Base-by-base conservation (phyloP, 1,140 invertebrate genomes). In the Tetragonula clypearis region DNA sequence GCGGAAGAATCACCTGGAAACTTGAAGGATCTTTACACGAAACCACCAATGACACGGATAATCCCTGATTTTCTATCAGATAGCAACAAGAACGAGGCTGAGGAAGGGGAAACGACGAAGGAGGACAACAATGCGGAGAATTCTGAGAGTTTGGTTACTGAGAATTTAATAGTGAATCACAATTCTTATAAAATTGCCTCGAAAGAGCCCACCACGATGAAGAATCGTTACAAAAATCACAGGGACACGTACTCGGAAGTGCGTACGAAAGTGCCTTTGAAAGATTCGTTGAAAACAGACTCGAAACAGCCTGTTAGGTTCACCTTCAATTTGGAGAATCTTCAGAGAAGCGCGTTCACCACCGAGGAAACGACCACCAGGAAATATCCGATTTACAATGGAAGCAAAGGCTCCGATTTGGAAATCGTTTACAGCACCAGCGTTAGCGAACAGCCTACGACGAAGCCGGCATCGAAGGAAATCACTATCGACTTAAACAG, bases 21-120 rank as follows among this genome's bases (percentile, higher is more conserved):
- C 77, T 87, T 96, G 8, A 94, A 95, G 66, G 95, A 96, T 30
- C 91, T 96, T 1, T 96, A 95, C 86, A 96, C 95, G 6, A 96
- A 95, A 88, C 92, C 94, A 8, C 96, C 96, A 0, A 90, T 96
- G 30, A 94, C 95, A 0, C 93, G 95, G 65, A 93, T 96, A 68
- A 91, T 96, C 30, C 78, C 92, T 0, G 92, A 94, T 69, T 79
- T 91, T 14, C 14, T 12, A 11, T 77, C 76, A 15, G 41, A 82
- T 1, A 87, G 89, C 75, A 15, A 79, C 1, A 66, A 87, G 58
- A 53, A 88, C 1, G 77, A 90, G 26, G 6, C 86, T 15, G 88
- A 86, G 0, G 84, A 91, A 71, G 80, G 87, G 0, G 0, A 12
- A 1, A 35, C 2, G 5, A 56, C 8, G 15, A 56, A 60, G 17